Conservation (phyloP, 2,797 vertebrate genomes). For the Atherinosoma microstoma region DNA sequence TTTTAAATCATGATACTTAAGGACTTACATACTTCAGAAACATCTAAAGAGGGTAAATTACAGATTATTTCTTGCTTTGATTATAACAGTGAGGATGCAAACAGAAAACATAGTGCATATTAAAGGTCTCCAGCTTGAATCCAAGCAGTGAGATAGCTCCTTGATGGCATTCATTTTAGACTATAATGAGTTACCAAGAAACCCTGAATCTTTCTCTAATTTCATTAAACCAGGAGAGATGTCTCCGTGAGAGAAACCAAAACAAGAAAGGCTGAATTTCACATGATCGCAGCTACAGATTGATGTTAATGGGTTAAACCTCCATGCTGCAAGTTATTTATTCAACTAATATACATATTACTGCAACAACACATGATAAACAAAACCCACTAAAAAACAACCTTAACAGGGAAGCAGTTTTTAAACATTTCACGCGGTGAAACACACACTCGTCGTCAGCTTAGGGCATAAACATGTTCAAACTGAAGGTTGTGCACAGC, state of each 20-base stretch:
- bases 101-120: not conserved
- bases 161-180: not conserved
- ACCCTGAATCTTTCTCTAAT: not conserved
- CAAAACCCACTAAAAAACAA: not conserved
- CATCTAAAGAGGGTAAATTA: not conserved
- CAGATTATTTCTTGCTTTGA: not conserved
- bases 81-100: conserved; percentile 4
- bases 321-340: not conserved
- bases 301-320: not conserved
- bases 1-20: not conserved
- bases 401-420: not conserved
- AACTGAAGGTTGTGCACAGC: conserved; percentile 13
- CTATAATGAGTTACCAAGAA: not conserved
- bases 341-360: not conserved
- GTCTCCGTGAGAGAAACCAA: not conserved
- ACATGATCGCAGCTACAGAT: not conserved
- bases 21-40: not conserved
- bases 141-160: not conserved
- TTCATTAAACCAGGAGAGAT: not conserved
- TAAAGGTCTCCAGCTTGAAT: too few relatives aligned
- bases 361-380: not conserved
- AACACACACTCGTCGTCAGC: conserved; percentile 31
- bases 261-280: not conserved
- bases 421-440: conserved; percentile 1
- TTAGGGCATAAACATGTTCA: conserved; percentile 48